Evolutionary conservation across 1,140 invertebrate genomes (phyloP).

Genomic region (Rhagoletis zephyria): DNA sequence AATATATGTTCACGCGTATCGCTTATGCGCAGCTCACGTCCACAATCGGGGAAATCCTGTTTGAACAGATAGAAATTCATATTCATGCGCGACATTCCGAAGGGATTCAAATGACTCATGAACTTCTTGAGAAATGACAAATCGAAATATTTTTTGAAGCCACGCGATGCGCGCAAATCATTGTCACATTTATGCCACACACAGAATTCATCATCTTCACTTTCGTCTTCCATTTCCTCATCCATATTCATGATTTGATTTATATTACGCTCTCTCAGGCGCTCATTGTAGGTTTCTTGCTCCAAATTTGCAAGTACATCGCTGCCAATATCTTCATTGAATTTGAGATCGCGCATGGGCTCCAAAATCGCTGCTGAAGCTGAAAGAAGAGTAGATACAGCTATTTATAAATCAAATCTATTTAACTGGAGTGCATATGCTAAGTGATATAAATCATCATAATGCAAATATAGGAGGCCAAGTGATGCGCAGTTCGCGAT

Average conservation of each 20-base stretch:
- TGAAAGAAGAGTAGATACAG: neutral
- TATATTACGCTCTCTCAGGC: neutral
- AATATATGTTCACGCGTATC: constrained; percentile 51
- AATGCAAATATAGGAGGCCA: too few species aligned
- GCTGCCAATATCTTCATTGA: neutral
- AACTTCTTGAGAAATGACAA: constrained; percentile 66
- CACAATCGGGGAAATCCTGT: constrained; percentile 63
- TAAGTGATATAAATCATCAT: too few species aligned
- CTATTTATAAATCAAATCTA: too few species aligned
- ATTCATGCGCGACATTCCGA: constrained; percentile 57
- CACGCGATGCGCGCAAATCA: constrained; percentile 62
- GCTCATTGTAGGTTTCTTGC: neutral
- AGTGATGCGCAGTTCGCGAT: too few species aligned
- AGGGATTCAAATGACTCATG: constrained; percentile 65
- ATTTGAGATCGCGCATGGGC: neutral
- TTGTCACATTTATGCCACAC: constrained; percentile 68
- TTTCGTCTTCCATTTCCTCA: constrained; percentile 62
- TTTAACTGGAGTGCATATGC: too few species aligned
- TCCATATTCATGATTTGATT: neutral
- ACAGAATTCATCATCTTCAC: constrained; percentile 60
- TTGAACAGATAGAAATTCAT: constrained; percentile 70
- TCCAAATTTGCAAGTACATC: constrained; percentile 8
- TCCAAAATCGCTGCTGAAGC: neutral
- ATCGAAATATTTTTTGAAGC: constrained; percentile 64
- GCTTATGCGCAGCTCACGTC: constrained; percentile 62